Percentiles rank a stretch among this genome's conserved stretches.
phyloP scores from a whole-genome alignment of 2,888 invertebrate species.

The Eudasyphora cyanicolor region DNA sequence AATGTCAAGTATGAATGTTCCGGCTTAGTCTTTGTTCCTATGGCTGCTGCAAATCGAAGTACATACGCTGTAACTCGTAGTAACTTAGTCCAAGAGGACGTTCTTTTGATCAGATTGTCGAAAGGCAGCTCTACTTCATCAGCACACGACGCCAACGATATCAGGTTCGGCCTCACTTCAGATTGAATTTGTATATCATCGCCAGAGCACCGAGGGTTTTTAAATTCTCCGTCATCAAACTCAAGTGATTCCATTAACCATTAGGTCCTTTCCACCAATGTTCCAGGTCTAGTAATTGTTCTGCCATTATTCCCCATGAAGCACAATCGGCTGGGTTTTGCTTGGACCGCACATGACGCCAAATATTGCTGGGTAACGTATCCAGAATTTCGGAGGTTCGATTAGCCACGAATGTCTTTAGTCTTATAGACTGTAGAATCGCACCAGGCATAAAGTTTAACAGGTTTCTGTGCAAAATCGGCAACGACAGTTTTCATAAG shows the following conservation, averaged over 20 bases:
- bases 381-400: slow-evolving; percentile 9
- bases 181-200: slow-evolving; percentile 5
- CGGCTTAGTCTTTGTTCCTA: not conserved
- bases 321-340: slow-evolving; percentile 48
- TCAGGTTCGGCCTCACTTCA: not conserved
- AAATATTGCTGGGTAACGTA: not conserved
- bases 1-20: not conserved
- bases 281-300: not conserved
- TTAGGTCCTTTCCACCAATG: slow-evolving; percentile 38
- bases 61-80: not conserved
- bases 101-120: not conserved
- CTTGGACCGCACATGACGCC: slow-evolving; percentile 28
- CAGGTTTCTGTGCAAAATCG: not conserved
- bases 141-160: not conserved
- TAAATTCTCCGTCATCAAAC: not conserved
- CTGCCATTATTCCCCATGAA: slow-evolving; percentile 22
- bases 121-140: not conserved
- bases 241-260: not conserved
- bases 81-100: slow-evolving; percentile 1
- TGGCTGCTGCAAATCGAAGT: not conserved
- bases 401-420: slow-evolving; percentile 31
- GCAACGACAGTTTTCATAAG: not conserved
- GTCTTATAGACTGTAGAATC: slow-evolving; percentile 39
- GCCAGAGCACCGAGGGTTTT: not conserved
- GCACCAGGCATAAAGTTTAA: slow-evolving; percentile 31